Conservation (phyloP, 2,113 vertebrate species). For the Gymnogyps californianus region DNA sequence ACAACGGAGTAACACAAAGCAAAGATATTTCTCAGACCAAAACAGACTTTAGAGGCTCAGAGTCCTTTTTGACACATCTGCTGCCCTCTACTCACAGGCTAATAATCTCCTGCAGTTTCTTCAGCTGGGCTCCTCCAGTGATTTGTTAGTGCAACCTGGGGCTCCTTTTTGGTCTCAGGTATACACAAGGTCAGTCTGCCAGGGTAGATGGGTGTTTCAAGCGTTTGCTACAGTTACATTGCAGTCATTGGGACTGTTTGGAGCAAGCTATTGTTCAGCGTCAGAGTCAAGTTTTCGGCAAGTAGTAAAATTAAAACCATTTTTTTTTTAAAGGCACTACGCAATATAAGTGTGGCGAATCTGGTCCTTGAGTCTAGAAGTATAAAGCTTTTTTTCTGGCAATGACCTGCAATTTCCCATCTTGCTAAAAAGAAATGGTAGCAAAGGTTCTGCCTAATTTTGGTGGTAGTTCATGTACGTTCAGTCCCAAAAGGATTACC, state of each 20-base stretch:
- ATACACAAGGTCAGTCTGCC: not conserved
- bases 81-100: not conserved
- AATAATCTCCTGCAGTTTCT: not conserved
- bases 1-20: not conserved
- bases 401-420: not conserved
- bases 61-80: not conserved
- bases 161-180: not conserved
- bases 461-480: not conserved
- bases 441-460: not conserved
- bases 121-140: not conserved
- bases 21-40: not conserved
- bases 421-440: not conserved
- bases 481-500: not conserved
- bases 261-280: not conserved
- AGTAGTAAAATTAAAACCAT: not conserved
- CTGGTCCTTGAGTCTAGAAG: not conserved
- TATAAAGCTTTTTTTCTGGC: not conserved
- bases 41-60: not conserved
- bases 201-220: not conserved
- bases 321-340: not conserved
- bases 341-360: not conserved
- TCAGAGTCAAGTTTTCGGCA: not conserved
- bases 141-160: not conserved
- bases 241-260: not conserved
- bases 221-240: accelerated